phyloP scores from a whole-genome alignment of 2,797 vertebrate species.

The Rousettus madagascariensis region DNA sequence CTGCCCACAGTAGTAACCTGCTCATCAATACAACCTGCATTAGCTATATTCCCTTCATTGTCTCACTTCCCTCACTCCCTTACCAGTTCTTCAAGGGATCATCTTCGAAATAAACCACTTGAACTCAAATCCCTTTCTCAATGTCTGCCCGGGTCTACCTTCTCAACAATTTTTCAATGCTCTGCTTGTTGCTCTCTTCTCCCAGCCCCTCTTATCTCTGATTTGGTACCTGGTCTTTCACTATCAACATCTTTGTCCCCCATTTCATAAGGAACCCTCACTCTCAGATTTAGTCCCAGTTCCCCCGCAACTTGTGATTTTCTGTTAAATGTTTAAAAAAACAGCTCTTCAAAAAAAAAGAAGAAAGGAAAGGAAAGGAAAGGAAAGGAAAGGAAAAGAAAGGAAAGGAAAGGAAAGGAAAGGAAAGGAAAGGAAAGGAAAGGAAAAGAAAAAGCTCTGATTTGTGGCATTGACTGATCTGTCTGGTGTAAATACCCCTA shows the following conservation, averaged over 20 bases:
- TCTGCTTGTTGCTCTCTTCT: neutral
- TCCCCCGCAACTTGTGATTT: neutral
- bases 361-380: neutral
- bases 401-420: too few relatives aligned
- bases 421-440: too few relatives aligned
- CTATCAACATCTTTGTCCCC: neutral
- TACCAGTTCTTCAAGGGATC: neutral
- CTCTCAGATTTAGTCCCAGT: neutral
- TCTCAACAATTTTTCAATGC: neutral
- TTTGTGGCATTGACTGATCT: neutral
- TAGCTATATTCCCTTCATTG: neutral
- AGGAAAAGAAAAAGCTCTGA: neutral
- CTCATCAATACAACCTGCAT: neutral
- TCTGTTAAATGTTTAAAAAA: constrained; percentile 28
- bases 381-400: too few relatives aligned
- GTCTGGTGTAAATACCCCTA: neutral
- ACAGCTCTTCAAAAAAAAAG: neutral
- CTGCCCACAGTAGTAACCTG: neutral
- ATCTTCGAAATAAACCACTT: neutral
- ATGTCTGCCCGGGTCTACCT: neutral
- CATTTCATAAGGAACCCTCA: neutral
- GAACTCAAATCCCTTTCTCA: neutral
- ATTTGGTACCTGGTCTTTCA: neutral
- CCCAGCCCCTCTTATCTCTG: neutral
- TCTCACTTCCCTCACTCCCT: neutral